These are phyloP conservation scores for Phalacrocorax brasilianus DNA, from an alignment of 2,113 vertebrate genomes.

Conservation along the genomic window DNA sequence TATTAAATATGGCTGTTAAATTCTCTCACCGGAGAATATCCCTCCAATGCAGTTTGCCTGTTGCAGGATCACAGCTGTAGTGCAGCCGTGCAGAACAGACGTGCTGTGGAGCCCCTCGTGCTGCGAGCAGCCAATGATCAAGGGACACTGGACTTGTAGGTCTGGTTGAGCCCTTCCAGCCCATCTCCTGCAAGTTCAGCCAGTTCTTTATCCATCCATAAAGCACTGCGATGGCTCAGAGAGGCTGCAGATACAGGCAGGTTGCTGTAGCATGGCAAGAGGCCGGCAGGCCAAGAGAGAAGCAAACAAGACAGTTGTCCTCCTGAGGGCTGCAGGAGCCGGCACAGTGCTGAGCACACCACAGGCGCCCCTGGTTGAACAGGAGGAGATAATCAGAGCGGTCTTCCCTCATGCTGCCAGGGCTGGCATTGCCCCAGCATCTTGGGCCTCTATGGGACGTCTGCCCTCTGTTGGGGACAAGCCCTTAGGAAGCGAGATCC, in stretches of 20 bases:
- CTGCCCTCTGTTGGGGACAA: background rate
- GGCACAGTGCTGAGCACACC: background rate
- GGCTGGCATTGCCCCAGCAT: background rate
- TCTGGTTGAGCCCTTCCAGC: background rate
- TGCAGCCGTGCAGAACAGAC: rapidly evolving
- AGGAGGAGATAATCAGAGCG: background rate
- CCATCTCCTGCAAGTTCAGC: background rate
- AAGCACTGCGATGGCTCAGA: rapidly evolving
- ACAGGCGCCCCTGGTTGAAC: background rate
- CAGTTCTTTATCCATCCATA: rapidly evolving
- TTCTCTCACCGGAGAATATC: background rate
- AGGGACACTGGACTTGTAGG: background rate
- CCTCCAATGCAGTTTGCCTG: background rate
- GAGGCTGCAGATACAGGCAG: background rate
- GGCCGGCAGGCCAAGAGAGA: too few species aligned
- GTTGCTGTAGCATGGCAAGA: background rate
- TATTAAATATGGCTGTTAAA: background rate
- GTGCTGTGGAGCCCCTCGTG: rapidly evolving
- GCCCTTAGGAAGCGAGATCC: background rate
- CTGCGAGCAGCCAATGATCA: rapidly evolving
- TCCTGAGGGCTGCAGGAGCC: background rate
- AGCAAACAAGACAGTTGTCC: background rate
- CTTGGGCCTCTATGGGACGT: background rate
- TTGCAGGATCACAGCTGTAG: background rate
- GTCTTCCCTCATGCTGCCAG: background rate